Conservation (phyloP, 1,140 invertebrate species). For the Pogonus chalceus region DNA sequence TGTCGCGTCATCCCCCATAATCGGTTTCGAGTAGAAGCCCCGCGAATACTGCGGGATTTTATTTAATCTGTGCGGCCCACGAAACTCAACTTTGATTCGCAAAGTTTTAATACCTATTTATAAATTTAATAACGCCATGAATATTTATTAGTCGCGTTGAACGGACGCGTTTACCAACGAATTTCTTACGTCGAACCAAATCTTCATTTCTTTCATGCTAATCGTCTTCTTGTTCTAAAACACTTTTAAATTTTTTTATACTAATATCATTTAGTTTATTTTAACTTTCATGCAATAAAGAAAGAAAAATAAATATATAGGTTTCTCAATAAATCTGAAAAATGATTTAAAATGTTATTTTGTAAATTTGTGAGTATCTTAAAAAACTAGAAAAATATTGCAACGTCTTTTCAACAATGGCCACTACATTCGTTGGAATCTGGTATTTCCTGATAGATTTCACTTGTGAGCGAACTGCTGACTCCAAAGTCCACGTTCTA, state of each 20-base stretch:
- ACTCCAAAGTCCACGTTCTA: neutral
- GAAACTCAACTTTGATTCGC: conserved; percentile 5
- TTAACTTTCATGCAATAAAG: no score
- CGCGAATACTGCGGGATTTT: conserved; percentile 4
- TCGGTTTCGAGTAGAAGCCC: conserved; percentile 1
- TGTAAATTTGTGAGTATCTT: neutral
- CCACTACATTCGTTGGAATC: neutral
- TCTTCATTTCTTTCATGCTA: conserved; percentile 3
- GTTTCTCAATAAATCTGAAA: neutral
- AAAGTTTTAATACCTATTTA: conserved; percentile 8
- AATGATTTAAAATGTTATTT: no score
- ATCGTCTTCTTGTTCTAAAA: neutral
- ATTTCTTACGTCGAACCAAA: neutral
- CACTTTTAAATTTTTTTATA: no score
- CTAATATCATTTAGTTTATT: no score
- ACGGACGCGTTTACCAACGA: neutral
- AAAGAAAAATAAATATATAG: no score
- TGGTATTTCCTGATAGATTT: conserved; percentile 4
- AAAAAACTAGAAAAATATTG: no score
- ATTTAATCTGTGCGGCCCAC: conserved; percentile 4
- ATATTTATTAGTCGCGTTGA: conserved; percentile 1
- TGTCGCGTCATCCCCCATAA: conserved; percentile 4
- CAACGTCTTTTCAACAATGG: conserved; percentile 4
- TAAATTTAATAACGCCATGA: conserved; percentile 7
- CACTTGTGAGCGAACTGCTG: neutral